phyloP scores from a whole-genome alignment of 2,113 vertebrate species.

The Gallinago jamesoni region DNA sequence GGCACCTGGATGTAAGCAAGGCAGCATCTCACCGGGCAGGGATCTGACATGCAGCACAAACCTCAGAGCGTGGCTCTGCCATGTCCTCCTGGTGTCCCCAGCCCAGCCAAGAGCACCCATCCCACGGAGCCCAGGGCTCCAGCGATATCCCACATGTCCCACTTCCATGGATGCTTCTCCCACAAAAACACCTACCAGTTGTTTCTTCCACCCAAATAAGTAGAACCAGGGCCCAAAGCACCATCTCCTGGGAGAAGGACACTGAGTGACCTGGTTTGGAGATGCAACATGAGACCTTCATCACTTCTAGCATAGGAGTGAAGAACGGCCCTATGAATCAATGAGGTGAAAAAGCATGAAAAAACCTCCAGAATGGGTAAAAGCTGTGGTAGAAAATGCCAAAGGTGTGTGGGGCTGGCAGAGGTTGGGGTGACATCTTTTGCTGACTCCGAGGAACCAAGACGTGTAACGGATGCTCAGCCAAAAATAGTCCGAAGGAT shows the following conservation, averaged over 20 bases:
- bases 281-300: neutral
- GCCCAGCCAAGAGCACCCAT: neutral
- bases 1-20: neutral
- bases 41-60: neutral
- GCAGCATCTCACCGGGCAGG: neutral
- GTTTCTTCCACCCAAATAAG: neutral
- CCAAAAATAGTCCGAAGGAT: neutral
- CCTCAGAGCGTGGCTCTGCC: neutral
- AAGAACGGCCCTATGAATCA: neutral
- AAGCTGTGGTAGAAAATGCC: neutral
- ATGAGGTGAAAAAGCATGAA: neutral
- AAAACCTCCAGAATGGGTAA: neutral
- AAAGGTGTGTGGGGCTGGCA: neutral
- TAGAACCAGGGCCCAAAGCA: neutral
- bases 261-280: neutral
- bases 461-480: rapidly evolving
- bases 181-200: neutral
- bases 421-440: neutral
- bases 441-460: neutral
- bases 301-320: neutral
- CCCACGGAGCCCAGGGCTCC: neutral
- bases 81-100: neutral
- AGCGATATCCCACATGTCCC: rapidly evolving
- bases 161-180: neutral
- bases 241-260: neutral